Evolutionary conservation across 1,140 invertebrate genomes (phyloP).

Genomic region (Dinothrombium tinctorium): DNA sequence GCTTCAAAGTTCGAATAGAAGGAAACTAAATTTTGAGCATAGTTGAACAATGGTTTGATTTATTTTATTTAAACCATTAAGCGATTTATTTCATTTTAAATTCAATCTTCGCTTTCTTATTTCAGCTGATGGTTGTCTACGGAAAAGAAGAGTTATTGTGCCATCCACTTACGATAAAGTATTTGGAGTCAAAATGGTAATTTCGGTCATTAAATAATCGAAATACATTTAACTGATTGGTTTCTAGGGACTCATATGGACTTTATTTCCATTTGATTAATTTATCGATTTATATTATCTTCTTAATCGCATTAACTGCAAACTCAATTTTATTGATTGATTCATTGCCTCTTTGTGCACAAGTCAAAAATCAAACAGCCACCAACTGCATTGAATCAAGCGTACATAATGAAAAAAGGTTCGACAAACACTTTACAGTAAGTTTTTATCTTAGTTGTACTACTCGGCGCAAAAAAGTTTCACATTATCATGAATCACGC

Average conservation of each 20-base stretch:
- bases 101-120: neutral
- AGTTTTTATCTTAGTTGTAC: no score
- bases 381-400: no score
- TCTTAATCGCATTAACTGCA: slow-evolving; percentile 41
- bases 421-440: no score
- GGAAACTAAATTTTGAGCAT: no score
- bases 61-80: neutral
- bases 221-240: neutral
- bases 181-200: slow-evolving; percentile 46
- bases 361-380: no score
- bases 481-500: no score
- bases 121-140: slow-evolving; percentile 51
- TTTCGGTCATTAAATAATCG: neutral
- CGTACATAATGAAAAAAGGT: no score
- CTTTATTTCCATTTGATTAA: slow-evolving; percentile 56
- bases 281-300: slow-evolving; percentile 44
- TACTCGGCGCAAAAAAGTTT: no score
- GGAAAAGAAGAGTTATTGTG: slow-evolving; percentile 49
- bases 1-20: no score
- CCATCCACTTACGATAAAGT: slow-evolving; percentile 56
- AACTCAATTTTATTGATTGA: neutral
- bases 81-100: neutral
- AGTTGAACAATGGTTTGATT: neutral
- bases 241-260: slow-evolving; percentile 45
- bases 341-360: slow-evolving; percentile 4